A percentile compares a stretch with the other conserved stretches of the same genome.
Conservation (phyloP, 2,797 vertebrate genomes). For the Rhabdomys pumilio region DNA sequence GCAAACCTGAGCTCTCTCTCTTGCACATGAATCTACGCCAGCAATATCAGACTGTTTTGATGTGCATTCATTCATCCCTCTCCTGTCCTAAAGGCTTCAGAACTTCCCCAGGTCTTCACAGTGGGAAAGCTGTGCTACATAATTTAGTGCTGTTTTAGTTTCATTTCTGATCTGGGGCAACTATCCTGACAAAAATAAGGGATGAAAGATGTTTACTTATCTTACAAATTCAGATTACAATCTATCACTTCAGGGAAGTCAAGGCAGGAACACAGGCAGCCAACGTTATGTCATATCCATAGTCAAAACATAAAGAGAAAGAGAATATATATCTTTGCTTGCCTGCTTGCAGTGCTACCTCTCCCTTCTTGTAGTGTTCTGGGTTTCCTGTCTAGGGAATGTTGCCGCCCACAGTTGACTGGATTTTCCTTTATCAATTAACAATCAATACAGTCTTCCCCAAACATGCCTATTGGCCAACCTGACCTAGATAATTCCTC, state of each 20-base stretch:
- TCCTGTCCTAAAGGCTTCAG: neutral
- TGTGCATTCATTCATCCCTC: fast-evolving
- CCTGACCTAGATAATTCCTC: neutral
- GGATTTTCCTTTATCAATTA: neutral
- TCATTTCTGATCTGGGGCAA: neutral
- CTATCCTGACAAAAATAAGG: neutral
- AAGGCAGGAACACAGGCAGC: neutral
- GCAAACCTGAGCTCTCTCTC: neutral
- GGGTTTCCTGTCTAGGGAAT: neutral
- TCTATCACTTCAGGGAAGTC: neutral
- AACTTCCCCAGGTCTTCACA: neutral
- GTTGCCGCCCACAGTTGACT: neutral
- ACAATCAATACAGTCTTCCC: neutral
- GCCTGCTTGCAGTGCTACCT: neutral
- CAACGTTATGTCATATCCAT: neutral
- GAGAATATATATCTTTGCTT: neutral
- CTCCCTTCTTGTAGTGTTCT: neutral
- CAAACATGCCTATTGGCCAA: neutral
- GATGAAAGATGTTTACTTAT: neutral
- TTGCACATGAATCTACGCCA: neutral
- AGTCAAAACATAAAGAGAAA: neutral
- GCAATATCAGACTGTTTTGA: neutral
- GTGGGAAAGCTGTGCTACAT: no score
- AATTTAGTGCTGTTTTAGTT: neutral
- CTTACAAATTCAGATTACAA: neutral